Evolutionary conservation across 2,797 vertebrate genomes (phyloP), one percentile per base, ranked within the genome.

Genomic region (Bradypodion pumilum): DNA sequence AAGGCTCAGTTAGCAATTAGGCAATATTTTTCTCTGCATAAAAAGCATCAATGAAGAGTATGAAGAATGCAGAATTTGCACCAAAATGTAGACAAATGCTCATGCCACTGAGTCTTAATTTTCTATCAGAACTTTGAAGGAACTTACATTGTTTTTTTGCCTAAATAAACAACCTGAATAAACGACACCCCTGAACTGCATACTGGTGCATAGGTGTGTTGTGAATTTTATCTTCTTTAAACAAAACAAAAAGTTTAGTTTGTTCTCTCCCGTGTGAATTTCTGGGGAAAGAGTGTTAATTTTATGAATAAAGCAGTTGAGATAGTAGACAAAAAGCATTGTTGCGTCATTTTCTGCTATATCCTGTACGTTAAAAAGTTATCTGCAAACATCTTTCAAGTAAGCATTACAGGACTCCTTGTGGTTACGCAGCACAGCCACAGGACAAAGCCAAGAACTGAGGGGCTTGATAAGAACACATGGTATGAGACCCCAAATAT

Each of bases 1-100:
- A 93, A 91, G 88, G 76, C 76, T 78, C 72, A 85, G 70, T 84
- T 7, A 42, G 10, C n/a, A 40, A 27, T 42, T 74, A n/a, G 73
- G 23, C 19, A 66, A 59, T 68, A 74, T 56, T 56, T 69, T 69
- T n/a, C 27, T 40, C 82, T 42, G 16, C 12, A 72, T 32, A 37
- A n/a, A 40, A 79, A 59, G n/a, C 63, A 69, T 8, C 16, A 37
- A 42, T 44, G 63, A 46, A 46, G 52, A 60, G 80, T 7, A 44
- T 8, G 19, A 23, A 35, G 59, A 49, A 63, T 60, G 42, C 21
- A 81, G 56, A 69, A 52, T 66, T n/a, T 42, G 27, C 32, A 37
- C 21, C 42, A 44, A 7, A 76, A 40, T 1, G 4, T 19, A 35
- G 25, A 42, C 40, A 49, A 52, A 78, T 21, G 16, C 4, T 10